Percentiles rank a stretch among this genome's conserved stretches.
phyloP scores from a whole-genome alignment of 2,797 vertebrate genomes.

The Dromococcyx pavoninus region DNA sequence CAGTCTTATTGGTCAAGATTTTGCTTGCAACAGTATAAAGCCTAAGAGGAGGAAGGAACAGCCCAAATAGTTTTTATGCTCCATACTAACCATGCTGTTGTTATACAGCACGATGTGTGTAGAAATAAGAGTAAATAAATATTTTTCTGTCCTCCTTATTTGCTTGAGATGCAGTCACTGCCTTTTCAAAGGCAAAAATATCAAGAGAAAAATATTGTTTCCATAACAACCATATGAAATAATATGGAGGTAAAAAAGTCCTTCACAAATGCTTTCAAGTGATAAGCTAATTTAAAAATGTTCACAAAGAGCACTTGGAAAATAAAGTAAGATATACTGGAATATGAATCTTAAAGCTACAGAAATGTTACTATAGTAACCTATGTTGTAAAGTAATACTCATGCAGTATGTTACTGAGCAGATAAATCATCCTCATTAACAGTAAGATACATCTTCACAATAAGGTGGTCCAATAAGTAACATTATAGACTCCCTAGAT shows the following conservation, averaged over 20 bases:
- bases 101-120: not conserved
- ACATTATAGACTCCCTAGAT: conserved; percentile 8
- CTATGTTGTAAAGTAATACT: conserved; percentile 2
- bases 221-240: conserved; percentile 64
- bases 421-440: conserved; percentile 61
- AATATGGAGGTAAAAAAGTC: conserved; percentile 30
- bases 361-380: conserved; percentile 62
- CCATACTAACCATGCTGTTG: not conserved
- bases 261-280: conserved; percentile 62
- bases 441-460: not conserved
- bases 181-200: conserved; percentile 39
- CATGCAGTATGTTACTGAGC: not conserved
- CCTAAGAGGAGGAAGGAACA: not conserved
- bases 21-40: not conserved
- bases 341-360: conserved; percentile 19
- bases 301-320: conserved; percentile 42
- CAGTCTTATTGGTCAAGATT: not conserved
- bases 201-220: conserved; percentile 39
- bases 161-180: conserved; percentile 4
- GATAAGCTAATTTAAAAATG: conserved; percentile 68
- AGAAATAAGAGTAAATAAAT: not conserved
- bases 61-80: not conserved
- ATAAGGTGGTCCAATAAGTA: not conserved
- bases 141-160: not conserved
- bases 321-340: conserved; percentile 43